phyloP scores from a whole-genome alignment of 2,113 vertebrate genomes.

The Haemorhous mexicanus region DNA sequence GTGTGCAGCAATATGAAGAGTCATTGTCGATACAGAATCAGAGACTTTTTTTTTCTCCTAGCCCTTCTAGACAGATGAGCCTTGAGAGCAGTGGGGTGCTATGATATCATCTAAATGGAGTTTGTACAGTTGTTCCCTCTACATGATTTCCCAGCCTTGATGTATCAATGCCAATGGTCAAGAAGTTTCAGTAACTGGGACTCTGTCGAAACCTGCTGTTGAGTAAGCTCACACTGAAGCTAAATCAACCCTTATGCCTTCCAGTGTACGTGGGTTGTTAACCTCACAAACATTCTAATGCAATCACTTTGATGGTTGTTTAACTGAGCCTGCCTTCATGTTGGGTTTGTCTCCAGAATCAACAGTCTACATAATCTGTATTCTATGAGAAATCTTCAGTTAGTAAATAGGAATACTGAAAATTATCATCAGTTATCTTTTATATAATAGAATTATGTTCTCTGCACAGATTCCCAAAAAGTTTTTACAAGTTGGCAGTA shows the following conservation, averaged over 20 bases:
- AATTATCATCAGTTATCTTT: not conserved
- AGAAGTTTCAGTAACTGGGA: not conserved
- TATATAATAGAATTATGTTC: not conserved
- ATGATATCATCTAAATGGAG: not conserved
- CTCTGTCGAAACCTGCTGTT: not conserved
- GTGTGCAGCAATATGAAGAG: not conserved
- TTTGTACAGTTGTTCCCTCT: conserved; percentile 8
- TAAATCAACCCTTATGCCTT: not conserved
- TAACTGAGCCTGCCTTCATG: not conserved
- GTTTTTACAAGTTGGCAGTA: not conserved
- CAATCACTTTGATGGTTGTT: not conserved
- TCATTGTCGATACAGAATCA: not conserved
- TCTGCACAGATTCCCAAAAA: not conserved
- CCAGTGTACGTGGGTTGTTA: not conserved
- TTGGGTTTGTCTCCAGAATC: not conserved
- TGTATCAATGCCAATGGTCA: not conserved
- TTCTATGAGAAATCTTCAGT: not conserved
- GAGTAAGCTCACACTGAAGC: not conserved
- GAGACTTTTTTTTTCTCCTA: not conserved
- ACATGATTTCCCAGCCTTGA: not conserved
- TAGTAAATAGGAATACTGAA: not conserved
- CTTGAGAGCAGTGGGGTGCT: not conserved
- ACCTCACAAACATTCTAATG: not conserved
- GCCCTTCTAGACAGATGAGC: not conserved
- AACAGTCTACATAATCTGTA: not conserved